A percentile compares a stretch with the other conserved stretches of the same genome.
Conservation (phyloP, 2,888 invertebrate genomes). For the Oegoconia quadripuncta region DNA sequence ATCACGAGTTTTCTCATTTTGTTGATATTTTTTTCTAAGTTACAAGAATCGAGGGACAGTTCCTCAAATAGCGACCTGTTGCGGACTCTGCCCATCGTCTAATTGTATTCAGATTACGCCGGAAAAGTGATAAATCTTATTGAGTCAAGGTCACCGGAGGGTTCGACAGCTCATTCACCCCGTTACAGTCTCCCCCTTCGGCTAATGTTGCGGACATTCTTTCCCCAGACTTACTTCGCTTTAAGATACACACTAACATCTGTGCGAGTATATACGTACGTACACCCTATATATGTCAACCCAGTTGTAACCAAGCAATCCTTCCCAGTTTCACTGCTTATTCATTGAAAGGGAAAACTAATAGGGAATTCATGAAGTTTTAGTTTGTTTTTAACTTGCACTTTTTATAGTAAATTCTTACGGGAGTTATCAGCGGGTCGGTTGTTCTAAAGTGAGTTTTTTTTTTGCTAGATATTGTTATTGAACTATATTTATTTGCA, state of each 20-base stretch:
- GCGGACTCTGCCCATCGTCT: conserved; percentile 59
- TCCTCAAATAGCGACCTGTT: conserved; percentile 49
- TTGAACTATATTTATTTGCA: no score
- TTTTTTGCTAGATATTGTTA: no score
- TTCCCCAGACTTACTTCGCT: conserved; percentile 57
- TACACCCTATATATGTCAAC: conserved; percentile 36
- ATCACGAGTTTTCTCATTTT: no score
- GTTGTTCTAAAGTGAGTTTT: no score
- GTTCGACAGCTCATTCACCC: conserved; percentile 75
- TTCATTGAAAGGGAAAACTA: conserved; percentile 34
- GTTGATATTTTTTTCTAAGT: no score
- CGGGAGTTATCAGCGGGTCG: no score
- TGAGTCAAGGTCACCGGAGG: conserved; percentile 74
- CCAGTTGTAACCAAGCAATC: no score
- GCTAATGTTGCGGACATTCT: conserved; percentile 72
- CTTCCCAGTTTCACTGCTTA: conserved; percentile 1
- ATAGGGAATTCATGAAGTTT: no score
- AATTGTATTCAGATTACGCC: conserved; percentile 75
- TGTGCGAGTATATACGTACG: conserved; percentile 1
- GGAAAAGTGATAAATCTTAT: conserved; percentile 73
- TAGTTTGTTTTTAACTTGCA: no score
- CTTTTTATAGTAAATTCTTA: no score
- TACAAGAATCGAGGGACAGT: neutral
- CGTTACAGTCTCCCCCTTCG: conserved; percentile 60
- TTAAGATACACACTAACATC: conserved; percentile 23